These are phyloP conservation scores for Egretta garzetta DNA, from an alignment of 2,113 vertebrate species.

Conservation along the genomic window DNA sequence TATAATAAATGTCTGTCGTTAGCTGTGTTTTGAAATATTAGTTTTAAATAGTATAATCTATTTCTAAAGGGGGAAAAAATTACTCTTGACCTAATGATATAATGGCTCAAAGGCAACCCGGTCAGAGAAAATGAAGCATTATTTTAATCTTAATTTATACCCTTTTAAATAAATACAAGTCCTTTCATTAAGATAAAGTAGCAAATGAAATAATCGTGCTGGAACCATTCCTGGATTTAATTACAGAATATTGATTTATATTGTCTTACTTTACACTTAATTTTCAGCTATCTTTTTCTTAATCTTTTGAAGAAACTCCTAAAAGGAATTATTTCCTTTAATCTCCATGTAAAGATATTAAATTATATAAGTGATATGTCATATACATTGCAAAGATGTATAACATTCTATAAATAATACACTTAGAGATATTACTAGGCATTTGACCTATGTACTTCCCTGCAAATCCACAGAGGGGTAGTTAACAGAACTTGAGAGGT, in stretches of 20 bases:
- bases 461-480: background rate
- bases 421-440: background rate
- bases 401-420: background rate
- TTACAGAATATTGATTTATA: background rate
- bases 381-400: background rate
- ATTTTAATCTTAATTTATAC: background rate
- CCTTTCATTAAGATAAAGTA: background rate
- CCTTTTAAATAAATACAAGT: background rate
- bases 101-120: background rate
- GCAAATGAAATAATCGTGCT: background rate
- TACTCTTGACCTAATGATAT: background rate
- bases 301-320: background rate
- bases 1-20: background rate
- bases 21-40: background rate
- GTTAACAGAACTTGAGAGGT: background rate
- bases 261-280: background rate
- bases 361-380: background rate
- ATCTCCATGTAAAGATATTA: background rate
- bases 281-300: background rate
- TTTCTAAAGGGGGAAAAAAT: background rate
- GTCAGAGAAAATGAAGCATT: background rate
- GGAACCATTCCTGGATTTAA: background rate
- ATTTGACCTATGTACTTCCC: background rate
- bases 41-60: background rate
- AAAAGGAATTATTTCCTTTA: background rate